Percentiles rank a stretch among this genome's conserved stretches.
Evolutionary conservation across 2,888 invertebrate species (phyloP).

Genomic region (Microctonus aethiopoides): DNA sequence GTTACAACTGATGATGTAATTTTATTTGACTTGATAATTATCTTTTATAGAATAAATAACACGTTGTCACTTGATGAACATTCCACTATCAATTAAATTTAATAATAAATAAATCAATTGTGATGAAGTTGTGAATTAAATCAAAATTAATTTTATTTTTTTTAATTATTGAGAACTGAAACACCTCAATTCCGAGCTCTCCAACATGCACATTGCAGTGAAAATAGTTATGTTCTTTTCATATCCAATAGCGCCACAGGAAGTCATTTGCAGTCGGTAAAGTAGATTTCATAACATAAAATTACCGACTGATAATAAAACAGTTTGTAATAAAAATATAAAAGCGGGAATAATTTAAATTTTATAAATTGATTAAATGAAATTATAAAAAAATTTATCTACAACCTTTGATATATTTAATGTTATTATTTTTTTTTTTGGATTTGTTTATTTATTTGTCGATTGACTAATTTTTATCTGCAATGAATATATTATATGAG

Average conservation of each 20-base stretch:
- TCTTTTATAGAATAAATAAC: no score
- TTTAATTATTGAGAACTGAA: conserved; percentile 45
- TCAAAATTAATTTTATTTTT: background rate
- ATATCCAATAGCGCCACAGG: background rate
- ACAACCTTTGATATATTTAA: no score
- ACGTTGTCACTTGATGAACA: background rate
- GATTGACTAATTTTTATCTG: background rate
- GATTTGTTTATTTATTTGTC: background rate
- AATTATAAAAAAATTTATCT: no score
- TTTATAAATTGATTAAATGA: no score
- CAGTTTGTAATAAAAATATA: no score
- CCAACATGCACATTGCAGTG: no score
- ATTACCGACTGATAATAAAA: no score
- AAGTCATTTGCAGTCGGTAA: background rate
- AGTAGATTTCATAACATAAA: no score
- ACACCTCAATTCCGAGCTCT: conserved; percentile 54
- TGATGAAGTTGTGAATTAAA: background rate
- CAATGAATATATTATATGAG: background rate
- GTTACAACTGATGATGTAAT: conserved; percentile 43
- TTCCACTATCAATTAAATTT: background rate
- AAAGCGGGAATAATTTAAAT: no score
- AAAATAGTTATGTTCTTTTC: no score
- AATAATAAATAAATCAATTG: background rate
- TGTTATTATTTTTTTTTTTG: no score
- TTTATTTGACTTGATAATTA: conserved; percentile 16